Percentiles rank a stretch among this genome's conserved stretches.
Conservation (phyloP, 2,888 invertebrate species). For the Ctenicera cuprea region DNA sequence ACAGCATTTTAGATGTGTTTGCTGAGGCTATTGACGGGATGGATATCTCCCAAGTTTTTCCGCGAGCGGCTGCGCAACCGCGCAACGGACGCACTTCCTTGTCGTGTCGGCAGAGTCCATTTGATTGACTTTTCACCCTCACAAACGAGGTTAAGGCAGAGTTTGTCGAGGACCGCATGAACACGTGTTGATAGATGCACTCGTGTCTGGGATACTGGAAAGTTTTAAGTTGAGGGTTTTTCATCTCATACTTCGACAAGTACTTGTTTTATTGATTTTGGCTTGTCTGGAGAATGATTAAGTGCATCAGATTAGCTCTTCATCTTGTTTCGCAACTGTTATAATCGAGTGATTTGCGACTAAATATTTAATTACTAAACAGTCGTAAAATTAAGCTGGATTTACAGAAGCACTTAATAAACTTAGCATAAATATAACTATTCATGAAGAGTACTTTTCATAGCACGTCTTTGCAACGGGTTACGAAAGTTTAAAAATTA, state of each 20-base stretch:
- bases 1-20: conserved; percentile 34
- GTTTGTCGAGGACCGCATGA: conserved; percentile 31
- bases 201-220: conserved; percentile 2
- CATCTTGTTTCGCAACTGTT: too few relatives aligned
- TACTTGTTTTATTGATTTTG: neutral
- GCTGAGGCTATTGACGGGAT: conserved; percentile 33
- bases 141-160: conserved; percentile 30
- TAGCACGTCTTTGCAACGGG: too few relatives aligned
- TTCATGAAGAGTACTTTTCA: too few relatives aligned
- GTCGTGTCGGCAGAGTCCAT: conserved; percentile 27
- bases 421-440: too few relatives aligned
- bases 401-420: too few relatives aligned
- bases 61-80: conserved; percentile 20
- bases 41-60: conserved; percentile 29
- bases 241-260: conserved; percentile 9
- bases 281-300: neutral
- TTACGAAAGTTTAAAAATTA: too few relatives aligned
- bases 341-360: too few relatives aligned
- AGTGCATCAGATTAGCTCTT: neutral
- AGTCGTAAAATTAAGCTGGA: too few relatives aligned
- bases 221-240: conserved; percentile 9
- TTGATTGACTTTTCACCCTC: conserved; percentile 41
- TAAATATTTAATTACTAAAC: too few relatives aligned
- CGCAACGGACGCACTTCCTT: conserved; percentile 12
- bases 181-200: conserved; percentile 34